Conservation (phyloP, 2,888 invertebrate species). For the Drosophila ustulata region DNA sequence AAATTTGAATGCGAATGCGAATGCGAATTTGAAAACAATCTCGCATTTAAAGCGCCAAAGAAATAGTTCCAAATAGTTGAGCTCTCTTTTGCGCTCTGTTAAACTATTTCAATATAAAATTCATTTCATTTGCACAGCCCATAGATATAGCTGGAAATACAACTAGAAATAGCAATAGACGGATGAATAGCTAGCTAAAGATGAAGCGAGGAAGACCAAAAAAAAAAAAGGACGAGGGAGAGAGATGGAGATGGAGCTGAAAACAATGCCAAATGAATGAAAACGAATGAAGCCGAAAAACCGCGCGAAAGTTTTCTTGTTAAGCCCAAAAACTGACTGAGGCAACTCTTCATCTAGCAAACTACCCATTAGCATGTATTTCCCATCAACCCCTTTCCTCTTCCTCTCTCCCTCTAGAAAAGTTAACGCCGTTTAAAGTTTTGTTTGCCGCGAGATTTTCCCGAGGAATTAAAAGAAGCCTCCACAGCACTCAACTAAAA, state of each 20-base stretch:
- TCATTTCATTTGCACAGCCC: constrained; percentile 65
- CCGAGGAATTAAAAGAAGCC: constrained; percentile 48
- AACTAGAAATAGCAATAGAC: neutral
- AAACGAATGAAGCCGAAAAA: constrained; percentile 69
- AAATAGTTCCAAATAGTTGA: constrained; percentile 55
- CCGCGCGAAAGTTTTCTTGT: constrained; percentile 69
- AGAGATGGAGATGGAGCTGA: constrained; percentile 7
- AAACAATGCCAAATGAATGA: constrained; percentile 66
- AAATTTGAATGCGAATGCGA: constrained; percentile 26
- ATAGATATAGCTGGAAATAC: constrained; percentile 1
- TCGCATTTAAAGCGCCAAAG: constrained; percentile 48
- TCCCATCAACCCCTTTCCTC: neutral
- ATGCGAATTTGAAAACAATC: constrained; percentile 34
- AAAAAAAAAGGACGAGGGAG: neutral
- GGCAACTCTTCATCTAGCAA: constrained; percentile 32
- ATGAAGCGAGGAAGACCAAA: constrained; percentile 6
- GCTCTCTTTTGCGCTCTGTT: constrained; percentile 14
- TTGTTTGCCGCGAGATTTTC: constrained; percentile 38
- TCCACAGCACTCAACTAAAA: constrained; percentile 57
- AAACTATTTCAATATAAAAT: constrained; percentile 79
- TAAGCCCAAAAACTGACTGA: constrained; percentile 50
- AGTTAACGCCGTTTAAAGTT: constrained; percentile 46
- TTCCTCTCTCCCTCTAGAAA: constrained; percentile 17
- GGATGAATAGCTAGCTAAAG: neutral
- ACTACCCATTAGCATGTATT: constrained; percentile 37